Conservation (phyloP, 2,797 vertebrate species). For the Poeciliopsis presidionis region DNA sequence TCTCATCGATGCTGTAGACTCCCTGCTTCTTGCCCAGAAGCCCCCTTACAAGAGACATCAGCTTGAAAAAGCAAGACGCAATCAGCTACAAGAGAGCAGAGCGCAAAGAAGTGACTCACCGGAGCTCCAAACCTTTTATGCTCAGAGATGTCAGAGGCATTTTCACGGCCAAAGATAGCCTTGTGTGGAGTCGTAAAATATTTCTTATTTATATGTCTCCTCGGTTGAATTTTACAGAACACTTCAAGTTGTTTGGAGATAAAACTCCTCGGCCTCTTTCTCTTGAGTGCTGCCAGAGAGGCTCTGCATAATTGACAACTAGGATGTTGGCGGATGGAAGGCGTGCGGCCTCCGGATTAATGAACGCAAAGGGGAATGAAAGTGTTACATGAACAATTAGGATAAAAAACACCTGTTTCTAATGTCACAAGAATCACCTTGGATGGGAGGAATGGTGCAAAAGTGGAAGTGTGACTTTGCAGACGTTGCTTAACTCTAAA, state of each 20-base stretch:
- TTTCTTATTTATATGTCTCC: constrained; percentile 70
- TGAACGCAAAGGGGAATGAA: not conserved
- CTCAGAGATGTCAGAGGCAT: constrained; percentile 33
- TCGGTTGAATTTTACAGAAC: constrained; percentile 44
- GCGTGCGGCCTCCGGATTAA: not conserved
- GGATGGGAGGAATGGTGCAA: not conserved
- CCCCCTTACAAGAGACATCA: not conserved
- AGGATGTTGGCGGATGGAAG: constrained; percentile 33
- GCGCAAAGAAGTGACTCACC: constrained; percentile 25
- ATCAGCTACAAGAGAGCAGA: constrained; percentile 7
- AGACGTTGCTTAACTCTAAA: not conserved
- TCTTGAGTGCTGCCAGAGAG: constrained; percentile 37
- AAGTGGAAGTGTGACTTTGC: not conserved
- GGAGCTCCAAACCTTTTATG: constrained; percentile 41
- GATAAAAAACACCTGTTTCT: constrained; percentile 6
- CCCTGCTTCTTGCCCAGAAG: not conserved
- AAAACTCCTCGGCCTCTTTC: constrained; percentile 24
- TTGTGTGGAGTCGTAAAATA: constrained; percentile 28
- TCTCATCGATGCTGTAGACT: not conserved
- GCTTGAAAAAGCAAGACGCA: not conserved
- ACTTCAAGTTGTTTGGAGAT: constrained; percentile 46
- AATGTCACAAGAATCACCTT: not conserved
- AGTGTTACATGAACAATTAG: constrained; percentile 1
- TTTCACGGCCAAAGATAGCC: constrained; percentile 52
- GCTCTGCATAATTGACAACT: constrained; percentile 66